Percentiles rank a stretch among this genome's conserved stretches.
phyloP scores from a whole-genome alignment of 2,797 vertebrate species.

The Rhinichthys osculus region DNA sequence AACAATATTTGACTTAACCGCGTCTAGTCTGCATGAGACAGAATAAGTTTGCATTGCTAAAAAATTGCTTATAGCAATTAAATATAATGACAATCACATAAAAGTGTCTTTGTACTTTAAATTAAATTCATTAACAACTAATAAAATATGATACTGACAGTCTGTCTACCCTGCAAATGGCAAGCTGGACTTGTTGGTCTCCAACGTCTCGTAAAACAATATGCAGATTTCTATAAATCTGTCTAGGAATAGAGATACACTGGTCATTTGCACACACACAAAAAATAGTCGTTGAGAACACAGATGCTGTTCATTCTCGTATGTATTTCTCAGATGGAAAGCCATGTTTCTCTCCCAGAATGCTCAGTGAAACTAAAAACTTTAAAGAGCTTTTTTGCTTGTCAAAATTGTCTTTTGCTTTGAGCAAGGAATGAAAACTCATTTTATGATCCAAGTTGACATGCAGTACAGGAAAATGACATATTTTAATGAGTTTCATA shows the following conservation, averaged over 20 bases:
- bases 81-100: neutral
- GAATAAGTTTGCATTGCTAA: too few relatives aligned
- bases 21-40: too few relatives aligned
- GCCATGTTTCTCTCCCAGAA: conserved; percentile 18
- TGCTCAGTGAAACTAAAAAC: conserved; percentile 19
- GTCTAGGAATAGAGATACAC: conserved; percentile 34
- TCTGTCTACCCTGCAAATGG: neutral
- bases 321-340: conserved; percentile 38
- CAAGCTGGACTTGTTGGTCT: neutral
- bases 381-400: conserved; percentile 1
- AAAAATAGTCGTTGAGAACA: conserved; percentile 26
- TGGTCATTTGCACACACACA: neutral
- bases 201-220: neutral
- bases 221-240: conserved; percentile 41
- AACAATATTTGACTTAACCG: neutral
- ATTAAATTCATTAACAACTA: neutral
- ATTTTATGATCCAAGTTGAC: conserved; percentile 28
- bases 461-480: conserved; percentile 12
- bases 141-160: neutral
- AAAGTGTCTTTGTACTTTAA: neutral
- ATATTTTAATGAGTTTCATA: conserved; percentile 36
- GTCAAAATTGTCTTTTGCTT: conserved; percentile 14
- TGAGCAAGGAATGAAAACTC: conserved; percentile 23
- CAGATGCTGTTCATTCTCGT: conserved; percentile 33
- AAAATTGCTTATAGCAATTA: too few relatives aligned